Base-by-base conservation (phyloP, 2,113 vertebrate species). In the Nematolebias whitei region DNA sequence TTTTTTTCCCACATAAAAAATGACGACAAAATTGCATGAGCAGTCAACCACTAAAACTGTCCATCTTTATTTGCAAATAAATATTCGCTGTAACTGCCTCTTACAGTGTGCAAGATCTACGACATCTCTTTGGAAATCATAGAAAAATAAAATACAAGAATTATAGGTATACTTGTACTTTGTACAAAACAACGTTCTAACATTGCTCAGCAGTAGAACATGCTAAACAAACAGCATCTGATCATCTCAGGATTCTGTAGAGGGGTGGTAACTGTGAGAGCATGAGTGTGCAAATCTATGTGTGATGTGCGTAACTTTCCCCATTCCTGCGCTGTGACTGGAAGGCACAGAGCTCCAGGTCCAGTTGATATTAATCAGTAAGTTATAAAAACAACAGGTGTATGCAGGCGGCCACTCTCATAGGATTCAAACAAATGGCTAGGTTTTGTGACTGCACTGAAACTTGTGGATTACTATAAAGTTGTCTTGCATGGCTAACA, bases 61-160 rank as follows among this genome's bases (percentile, higher is more conserved):
- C 88, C 91, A 94, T 91, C 93, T 97, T 97, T 96, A 98, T 97
- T 97, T 94, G 93, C 93, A 96, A 95, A 94, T 96, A 95, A 94
- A 93, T 95, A 96, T 93, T 90, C 91, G 94, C 95, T 91, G 94
- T 95, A 95, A 95, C 92, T 93, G 93, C 91, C 92, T 94, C 94
- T 95, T 94, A 93, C 88, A 92, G 93, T 96, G 87, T 93, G 93
- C 95, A 95, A 95, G 94, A 94, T 94, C 94, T 95, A 94, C 95
- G 94, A 96, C 94, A 92, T 93, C 88, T 93, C 95, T 94, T 96
- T 96, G 92, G 94, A 98, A 97, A 96, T 96, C 75, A 98, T 98
- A 96, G 93, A 98, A 97, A 98, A 97, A 97, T 97, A 97, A 98
- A 96, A 96, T 96, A 95, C 94, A 95, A 90, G 94, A 95, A 94